Evolutionary conservation across 2,113 vertebrate species (phyloP).

Genomic region (Dinomys branickii): DNA sequence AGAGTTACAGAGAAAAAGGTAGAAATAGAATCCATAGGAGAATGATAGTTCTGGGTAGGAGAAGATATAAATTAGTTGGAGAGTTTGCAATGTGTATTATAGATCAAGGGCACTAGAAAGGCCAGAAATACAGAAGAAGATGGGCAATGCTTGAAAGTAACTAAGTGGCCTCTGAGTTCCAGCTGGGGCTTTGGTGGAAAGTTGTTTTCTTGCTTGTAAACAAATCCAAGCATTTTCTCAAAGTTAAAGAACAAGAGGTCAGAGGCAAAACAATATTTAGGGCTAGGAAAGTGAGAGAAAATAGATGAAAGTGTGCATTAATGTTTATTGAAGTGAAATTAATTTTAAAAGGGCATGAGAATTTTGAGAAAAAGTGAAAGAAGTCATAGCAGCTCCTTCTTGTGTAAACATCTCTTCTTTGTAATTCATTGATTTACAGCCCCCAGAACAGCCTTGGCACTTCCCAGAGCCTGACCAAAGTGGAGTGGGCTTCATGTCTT

Average conservation of each 20-base stretch:
- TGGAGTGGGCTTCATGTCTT: background rate
- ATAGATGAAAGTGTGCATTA: background rate
- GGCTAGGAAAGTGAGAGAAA: background rate
- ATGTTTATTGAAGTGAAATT: background rate
- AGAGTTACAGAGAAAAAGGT: slow-evolving; percentile 16
- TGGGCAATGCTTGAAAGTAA: slow-evolving; percentile 39
- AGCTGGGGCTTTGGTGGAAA: slow-evolving; percentile 53
- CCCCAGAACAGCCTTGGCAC: background rate
- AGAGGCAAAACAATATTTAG: background rate
- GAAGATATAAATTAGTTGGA: slow-evolving; percentile 29
- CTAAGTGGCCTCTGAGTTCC: slow-evolving; percentile 18
- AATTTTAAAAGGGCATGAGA: background rate
- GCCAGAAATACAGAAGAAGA: background rate
- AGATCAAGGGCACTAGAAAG: slow-evolving; percentile 60
- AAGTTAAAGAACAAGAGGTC: background rate
- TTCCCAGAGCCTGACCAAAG: background rate
- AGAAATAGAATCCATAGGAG: slow-evolving; percentile 23
- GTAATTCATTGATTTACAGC: background rate
- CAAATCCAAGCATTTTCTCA: background rate
- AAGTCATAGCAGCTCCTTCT: background rate
- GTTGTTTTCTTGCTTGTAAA: slow-evolving; percentile 14
- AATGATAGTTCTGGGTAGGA: background rate
- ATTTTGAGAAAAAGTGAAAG: background rate
- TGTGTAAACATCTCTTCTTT: background rate
- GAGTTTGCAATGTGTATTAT: slow-evolving; percentile 27